phyloP scores from a whole-genome alignment of 2,888 invertebrate genomes.

The Schizotus pectinicornis region DNA sequence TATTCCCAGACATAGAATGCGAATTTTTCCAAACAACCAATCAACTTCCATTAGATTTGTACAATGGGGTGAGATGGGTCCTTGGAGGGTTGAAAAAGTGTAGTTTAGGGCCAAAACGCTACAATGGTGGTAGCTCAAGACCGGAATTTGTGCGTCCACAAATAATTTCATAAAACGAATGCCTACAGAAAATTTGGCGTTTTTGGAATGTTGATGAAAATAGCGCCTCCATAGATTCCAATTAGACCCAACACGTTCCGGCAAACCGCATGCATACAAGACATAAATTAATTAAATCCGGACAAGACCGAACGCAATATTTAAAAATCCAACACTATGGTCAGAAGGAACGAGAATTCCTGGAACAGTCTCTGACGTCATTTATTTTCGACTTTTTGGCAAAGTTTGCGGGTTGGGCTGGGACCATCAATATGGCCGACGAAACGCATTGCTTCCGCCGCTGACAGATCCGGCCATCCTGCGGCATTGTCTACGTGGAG shows the following conservation, averaged over 20 bases:
- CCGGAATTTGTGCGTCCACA: background rate
- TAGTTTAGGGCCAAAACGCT: too few species aligned
- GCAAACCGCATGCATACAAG: slow-evolving; percentile 20
- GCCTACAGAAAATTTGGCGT: background rate
- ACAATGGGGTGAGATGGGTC: too few species aligned
- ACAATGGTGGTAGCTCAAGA: too few species aligned
- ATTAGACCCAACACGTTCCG: slow-evolving; percentile 2
- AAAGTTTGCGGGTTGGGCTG: background rate
- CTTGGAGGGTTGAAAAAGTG: too few species aligned
- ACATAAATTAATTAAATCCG: slow-evolving; percentile 22
- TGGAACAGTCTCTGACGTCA: background rate
- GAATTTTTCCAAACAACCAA: too few species aligned
- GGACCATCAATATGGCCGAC: slow-evolving; percentile 1
- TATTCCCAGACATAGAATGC: too few species aligned
- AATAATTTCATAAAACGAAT: too few species aligned
- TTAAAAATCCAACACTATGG: background rate
- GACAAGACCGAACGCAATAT: slow-evolving; percentile 15
- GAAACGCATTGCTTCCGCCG: slow-evolving; percentile 20
- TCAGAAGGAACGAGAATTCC: slow-evolving; percentile 8
- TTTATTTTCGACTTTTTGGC: slow-evolving; percentile 7
- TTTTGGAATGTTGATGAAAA: background rate
- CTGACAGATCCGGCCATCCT: slow-evolving; percentile 11
- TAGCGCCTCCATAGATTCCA: slow-evolving; percentile 7
- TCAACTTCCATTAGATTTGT: too few species aligned
- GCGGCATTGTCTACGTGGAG: slow-evolving; percentile 4